Evolutionary conservation across 1,140 invertebrate genomes (phyloP).

Genomic region (Mizuhopecten yessoensis): DNA sequence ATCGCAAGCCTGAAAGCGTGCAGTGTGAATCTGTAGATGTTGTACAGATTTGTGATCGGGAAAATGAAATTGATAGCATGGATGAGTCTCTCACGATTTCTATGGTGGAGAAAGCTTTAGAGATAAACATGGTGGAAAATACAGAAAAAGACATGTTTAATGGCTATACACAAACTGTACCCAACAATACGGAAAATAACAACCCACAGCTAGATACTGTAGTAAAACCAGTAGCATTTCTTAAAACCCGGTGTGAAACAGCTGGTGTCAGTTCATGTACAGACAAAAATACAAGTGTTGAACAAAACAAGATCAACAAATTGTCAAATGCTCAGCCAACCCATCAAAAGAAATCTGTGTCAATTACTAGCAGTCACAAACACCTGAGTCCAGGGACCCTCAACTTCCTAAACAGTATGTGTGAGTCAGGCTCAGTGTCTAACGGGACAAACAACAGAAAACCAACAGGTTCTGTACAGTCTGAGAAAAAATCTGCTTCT

Average conservation of each 20-base stretch:
- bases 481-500: neutral
- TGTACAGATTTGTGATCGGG: neutral
- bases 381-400: constrained; percentile 61
- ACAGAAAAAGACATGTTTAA: neutral
- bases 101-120: constrained; percentile 72
- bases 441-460: neutral
- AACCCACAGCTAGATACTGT: neutral
- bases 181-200: neutral
- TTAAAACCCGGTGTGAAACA: neutral
- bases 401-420: constrained; percentile 55
- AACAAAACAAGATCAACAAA: neutral
- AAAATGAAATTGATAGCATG: constrained; percentile 45
- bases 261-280: neutral
- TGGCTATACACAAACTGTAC: neutral
- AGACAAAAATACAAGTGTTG: neutral
- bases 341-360: neutral
- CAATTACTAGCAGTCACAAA: constrained; percentile 1
- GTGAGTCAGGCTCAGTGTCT: constrained; percentile 29
- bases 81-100: constrained; percentile 73
- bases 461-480: neutral
- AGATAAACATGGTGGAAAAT: constrained; percentile 8
- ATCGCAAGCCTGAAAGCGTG: neutral
- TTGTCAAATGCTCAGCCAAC: neutral
- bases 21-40: neutral
- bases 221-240: neutral